A percentile compares a stretch with the other conserved stretches of the same genome.
Conservation (phyloP, 1,140 invertebrate species). For the Rhagoletis pomonella region DNA sequence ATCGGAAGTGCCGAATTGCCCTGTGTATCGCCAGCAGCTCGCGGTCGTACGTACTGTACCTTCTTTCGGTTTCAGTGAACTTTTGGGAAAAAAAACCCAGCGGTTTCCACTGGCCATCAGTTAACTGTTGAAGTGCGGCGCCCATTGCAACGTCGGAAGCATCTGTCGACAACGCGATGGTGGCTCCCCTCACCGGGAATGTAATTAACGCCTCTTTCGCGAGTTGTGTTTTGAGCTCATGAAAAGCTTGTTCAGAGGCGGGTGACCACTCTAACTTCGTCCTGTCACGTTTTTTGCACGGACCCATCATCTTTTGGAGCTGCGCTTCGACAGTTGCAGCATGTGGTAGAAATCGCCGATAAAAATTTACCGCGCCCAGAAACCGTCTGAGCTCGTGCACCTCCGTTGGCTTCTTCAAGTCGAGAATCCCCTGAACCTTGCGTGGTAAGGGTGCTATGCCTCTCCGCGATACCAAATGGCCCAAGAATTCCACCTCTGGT, state of each 20-base stretch:
- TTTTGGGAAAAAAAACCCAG: constrained; percentile 26
- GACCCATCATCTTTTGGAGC: not conserved
- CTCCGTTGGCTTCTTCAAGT: not conserved
- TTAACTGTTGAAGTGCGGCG: not conserved
- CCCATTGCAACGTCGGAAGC: too few species aligned
- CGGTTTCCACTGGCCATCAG: not conserved
- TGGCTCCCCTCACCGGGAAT: not conserved
- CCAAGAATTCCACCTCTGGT: constrained; percentile 62
- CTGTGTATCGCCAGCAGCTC: constrained; percentile 13
- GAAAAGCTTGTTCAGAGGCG: not conserved
- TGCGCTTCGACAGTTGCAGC: not conserved
- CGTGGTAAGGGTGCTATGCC: not conserved
- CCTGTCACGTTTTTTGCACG: constrained; percentile 3
- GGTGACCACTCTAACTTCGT: not conserved
- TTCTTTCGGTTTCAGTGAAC: not conserved
- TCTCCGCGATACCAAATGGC: not conserved
- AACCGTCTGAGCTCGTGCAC: not conserved
- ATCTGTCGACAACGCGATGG: too few species aligned
- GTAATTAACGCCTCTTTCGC: not conserved
- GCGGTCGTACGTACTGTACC: constrained; percentile 48
- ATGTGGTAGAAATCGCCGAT: constrained; percentile 11
- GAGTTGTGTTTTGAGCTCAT: not conserved
- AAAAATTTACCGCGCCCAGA: constrained; percentile 9
- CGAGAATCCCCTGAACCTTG: not conserved
- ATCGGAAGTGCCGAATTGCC: constrained; percentile 16